phyloP scores from a whole-genome alignment of 1,140 invertebrate genomes.

The Drosophila azteca region DNA sequence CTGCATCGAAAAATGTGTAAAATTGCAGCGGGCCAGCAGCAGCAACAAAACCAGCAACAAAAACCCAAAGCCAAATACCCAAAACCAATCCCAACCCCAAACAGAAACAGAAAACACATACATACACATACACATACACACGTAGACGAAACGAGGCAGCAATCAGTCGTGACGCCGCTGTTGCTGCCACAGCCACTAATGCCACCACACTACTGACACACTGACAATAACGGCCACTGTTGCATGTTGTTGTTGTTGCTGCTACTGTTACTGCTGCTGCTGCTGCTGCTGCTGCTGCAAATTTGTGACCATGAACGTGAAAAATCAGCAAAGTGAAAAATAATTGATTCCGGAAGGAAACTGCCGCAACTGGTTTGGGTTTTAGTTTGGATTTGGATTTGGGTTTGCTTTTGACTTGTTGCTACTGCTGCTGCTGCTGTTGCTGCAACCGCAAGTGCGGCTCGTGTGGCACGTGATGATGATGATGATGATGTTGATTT shows the following conservation, averaged over 20 bases:
- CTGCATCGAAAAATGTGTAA: slow-evolving; percentile 3
- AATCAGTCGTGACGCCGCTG: slow-evolving; percentile 38
- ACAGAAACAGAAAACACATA: slow-evolving; percentile 6
- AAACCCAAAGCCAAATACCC: background rate
- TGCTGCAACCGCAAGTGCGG: background rate
- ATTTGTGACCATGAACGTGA: slow-evolving; percentile 77
- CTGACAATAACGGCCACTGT: slow-evolving; percentile 39
- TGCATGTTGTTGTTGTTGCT: slow-evolving; percentile 30
- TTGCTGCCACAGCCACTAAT: slow-evolving; percentile 25
- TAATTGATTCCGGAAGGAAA: slow-evolving; percentile 81
- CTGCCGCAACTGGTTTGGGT: slow-evolving; percentile 71
- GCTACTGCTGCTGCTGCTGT: background rate
- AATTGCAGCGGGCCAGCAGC: no score
- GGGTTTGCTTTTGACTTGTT: slow-evolving; percentile 12
- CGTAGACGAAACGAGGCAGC: slow-evolving; percentile 38
- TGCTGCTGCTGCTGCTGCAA: slow-evolving; percentile 27
- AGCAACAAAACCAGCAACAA: no score
- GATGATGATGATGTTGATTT: slow-evolving; percentile 1
- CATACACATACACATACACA: slow-evolving; percentile 7
- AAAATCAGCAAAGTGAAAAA: slow-evolving; percentile 74
- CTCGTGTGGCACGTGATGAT: background rate
- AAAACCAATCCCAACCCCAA: slow-evolving; percentile 24
- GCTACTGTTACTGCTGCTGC: slow-evolving; percentile 36
- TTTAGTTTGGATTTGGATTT: slow-evolving; percentile 22
- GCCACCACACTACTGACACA: slow-evolving; percentile 58